A percentile compares a stretch with the other conserved stretches of the same genome.
These are phyloP conservation scores for Karalla daura DNA, from an alignment of 2,797 vertebrate species.

Conservation along the genomic window DNA sequence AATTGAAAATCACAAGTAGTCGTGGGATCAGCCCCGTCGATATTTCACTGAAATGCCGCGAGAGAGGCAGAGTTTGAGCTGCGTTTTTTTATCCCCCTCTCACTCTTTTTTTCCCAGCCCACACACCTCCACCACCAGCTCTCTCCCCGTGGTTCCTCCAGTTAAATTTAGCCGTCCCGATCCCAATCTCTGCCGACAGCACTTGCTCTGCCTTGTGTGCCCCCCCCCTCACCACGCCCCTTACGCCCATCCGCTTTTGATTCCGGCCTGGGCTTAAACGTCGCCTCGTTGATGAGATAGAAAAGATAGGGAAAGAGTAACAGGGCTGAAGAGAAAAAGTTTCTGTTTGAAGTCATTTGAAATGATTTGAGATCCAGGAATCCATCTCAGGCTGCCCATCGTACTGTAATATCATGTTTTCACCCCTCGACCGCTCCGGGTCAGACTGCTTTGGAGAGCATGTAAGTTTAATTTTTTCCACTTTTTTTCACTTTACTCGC, in stretches of 20 bases:
- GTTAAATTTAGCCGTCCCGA: conserved; percentile 63
- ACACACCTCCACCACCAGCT: conserved; percentile 7
- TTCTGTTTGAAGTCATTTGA: not conserved
- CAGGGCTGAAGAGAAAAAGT: no score
- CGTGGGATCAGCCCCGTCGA: conserved; percentile 28
- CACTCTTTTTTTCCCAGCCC: not conserved
- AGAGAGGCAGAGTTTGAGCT: conserved; percentile 19
- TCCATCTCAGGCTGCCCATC: not conserved
- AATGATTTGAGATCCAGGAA: not conserved
- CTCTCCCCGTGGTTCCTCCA: not conserved
- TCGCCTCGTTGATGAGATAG: no score
- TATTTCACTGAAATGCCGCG: conserved; percentile 30
- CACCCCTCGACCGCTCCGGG: not conserved
- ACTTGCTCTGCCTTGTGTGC: conserved; percentile 20
- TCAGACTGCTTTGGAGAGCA: not conserved
- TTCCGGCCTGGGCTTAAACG: not conserved
- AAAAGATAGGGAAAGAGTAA: no score
- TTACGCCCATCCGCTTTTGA: no score
- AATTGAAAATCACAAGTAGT: conserved; percentile 21
- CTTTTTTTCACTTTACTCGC: conserved; percentile 37
- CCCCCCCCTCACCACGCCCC: not conserved
- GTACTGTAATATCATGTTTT: not conserved
- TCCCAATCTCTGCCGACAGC: conserved; percentile 30
- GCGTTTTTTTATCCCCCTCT: not conserved
- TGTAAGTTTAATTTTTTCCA: conserved; percentile 35